These are phyloP conservation scores for Vulpes ferrilata DNA, from an alignment of 2,113 vertebrate genomes.

Conservation along the genomic window DNA sequence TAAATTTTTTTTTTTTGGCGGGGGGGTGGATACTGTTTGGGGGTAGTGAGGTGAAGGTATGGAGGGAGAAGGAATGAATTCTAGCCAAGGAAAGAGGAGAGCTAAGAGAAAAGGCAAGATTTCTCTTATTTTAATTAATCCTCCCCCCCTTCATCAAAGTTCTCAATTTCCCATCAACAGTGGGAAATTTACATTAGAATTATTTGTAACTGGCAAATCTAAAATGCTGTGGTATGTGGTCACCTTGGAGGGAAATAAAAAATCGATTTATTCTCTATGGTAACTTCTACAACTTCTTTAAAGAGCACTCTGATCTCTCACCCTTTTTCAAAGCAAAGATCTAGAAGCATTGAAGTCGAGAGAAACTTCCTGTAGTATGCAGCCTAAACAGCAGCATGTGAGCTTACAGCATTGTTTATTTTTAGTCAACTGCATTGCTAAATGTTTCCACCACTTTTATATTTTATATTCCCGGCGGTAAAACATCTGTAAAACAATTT, in stretches of 20 bases:
- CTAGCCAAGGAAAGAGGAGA: conserved; percentile 42
- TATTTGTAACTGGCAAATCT: conserved; percentile 84
- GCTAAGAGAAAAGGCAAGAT: conserved; percentile 45
- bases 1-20: conserved; percentile 7
- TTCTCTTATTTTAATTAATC: conserved; percentile 66
- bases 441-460: conserved; percentile 88
- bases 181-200: conserved; percentile 83
- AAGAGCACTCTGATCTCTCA: conserved; percentile 75
- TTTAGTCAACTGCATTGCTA: conserved; percentile 88
- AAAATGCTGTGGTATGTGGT: conserved; percentile 51
- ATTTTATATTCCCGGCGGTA: conserved; percentile 85
- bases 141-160: conserved; percentile 65
- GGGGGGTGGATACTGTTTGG: conserved; percentile 32
- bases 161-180: conserved; percentile 84
- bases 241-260: conserved; percentile 83
- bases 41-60: background rate
- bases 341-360: conserved; percentile 82
- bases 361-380: conserved; percentile 85
- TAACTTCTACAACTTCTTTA: conserved; percentile 73
- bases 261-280: conserved; percentile 75
- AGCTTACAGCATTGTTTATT: conserved; percentile 89
- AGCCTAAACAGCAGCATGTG: conserved; percentile 87
- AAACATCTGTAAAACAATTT: conserved; percentile 88
- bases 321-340: conserved; percentile 83
- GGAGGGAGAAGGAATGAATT: background rate